Percentiles rank a stretch among this genome's conserved stretches.
Conservation (phyloP, 2,888 invertebrate species). For the Mylabris sibirica region DNA sequence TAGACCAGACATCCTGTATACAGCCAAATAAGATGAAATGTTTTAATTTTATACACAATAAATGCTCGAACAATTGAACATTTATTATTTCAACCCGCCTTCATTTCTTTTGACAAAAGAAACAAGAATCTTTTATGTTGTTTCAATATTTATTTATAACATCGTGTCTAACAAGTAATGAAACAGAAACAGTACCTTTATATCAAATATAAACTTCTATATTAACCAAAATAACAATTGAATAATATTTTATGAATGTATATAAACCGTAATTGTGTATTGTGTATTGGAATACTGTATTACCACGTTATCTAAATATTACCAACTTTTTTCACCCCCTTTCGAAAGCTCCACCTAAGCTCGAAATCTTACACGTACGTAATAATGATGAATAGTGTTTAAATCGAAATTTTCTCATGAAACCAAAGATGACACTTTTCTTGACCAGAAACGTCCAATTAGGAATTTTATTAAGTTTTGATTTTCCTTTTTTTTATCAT, state of each 20-base stretch:
- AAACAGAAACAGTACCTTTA: neutral
- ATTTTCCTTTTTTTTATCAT: too few relatives aligned
- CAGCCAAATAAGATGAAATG: conserved; percentile 27
- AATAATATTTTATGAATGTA: neutral
- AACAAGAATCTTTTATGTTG: neutral
- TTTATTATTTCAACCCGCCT: neutral
- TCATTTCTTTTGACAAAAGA: neutral
- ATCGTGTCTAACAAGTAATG: neutral
- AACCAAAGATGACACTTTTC: too few relatives aligned
- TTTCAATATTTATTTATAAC: conserved; percentile 3
- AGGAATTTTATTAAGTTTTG: too few relatives aligned
- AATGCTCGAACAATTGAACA: conserved; percentile 10
- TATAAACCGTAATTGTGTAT: neutral
- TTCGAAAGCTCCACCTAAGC: neutral
- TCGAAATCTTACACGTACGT: neutral
- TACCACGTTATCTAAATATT: neutral
- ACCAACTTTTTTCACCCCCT: neutral
- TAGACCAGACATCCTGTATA: too few relatives aligned
- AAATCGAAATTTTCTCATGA: too few relatives aligned
- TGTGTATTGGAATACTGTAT: neutral
- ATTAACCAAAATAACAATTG: neutral
- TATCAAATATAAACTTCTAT: neutral
- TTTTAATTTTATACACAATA: conserved; percentile 26
- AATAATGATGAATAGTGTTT: too few relatives aligned
- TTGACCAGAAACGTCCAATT: neutral